Base-by-base conservation (phyloP, 2,113 vertebrate species). In the Egretta garzetta region DNA sequence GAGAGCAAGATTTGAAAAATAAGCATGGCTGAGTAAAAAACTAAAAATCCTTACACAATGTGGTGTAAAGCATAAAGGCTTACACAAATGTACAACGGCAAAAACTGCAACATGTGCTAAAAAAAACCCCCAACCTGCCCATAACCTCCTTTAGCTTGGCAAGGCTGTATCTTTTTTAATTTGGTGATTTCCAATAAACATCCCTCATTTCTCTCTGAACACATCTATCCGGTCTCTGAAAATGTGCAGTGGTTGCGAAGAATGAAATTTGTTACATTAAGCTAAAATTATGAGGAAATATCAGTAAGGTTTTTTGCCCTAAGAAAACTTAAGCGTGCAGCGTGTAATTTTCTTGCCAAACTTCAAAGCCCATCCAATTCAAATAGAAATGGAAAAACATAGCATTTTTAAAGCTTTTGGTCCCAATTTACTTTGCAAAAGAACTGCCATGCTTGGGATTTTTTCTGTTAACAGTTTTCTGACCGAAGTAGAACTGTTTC, bases 401-500 rank as follows among this genome's bases (percentile, higher is more conserved):
- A 4, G 37, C 77, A 58, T 93, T 76, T 88, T 89, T 37, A 90
- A 81, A 84, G 53, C 59, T 80, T 87, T 53, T 72, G 53, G 26
- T 91, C 58, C 41, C 39, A 33, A 45, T 83, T 89, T 79, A 62
- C 47, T 80, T 73, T 75, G 53, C 39, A 94, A 58, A 70, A 91
- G 50, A 81, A 82, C 62, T 26, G 66, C 70, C 70, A 79, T 86
- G 49, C 75, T 91, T 68, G 68, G 66, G 50, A 87, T 91, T 96
- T 85, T 85, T 95, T 94, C 70, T 91, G 73, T 83, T 93, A 95
- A 87, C 77, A 80, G 91, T 87, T 92, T 94, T 95, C 94, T 93
- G 93, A 93, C 89, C 53, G 1, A 95, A 86, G 74, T 35, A 93
- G 90, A 95, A 87, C 80, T 90, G 91, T 95, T 96, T 94, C 86